These are phyloP conservation scores for Rhadinocentrus ornatus DNA, from an alignment of 2,797 vertebrate species.

Conservation along the genomic window DNA sequence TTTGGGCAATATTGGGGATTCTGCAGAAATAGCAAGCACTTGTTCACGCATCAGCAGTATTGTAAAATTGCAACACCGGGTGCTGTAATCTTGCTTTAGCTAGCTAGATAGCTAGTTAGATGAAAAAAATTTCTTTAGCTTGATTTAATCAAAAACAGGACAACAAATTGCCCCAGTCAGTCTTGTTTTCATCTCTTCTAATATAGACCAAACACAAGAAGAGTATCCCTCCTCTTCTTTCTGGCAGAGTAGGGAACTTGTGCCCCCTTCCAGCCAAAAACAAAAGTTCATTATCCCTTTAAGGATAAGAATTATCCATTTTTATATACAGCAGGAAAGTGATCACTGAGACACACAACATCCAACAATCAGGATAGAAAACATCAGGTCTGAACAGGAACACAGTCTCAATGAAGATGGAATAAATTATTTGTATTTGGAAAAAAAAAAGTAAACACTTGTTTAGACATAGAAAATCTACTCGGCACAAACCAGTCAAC, in stretches of 20 bases:
- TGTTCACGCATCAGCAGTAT: background rate
- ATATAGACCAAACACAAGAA: background rate
- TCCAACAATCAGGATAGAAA: background rate
- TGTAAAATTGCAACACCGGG: background rate
- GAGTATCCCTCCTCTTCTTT: background rate
- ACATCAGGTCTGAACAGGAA: background rate
- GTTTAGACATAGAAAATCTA: conserved; percentile 1
- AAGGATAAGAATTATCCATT: background rate
- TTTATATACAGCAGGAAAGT: background rate
- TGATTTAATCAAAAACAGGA: background rate
- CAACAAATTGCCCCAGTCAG: background rate
- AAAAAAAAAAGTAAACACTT: background rate
- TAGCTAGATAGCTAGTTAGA: background rate
- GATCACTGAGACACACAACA: background rate
- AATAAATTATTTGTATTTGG: background rate
- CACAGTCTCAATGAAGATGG: background rate
- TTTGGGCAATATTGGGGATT: too few relatives aligned
- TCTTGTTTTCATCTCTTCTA: background rate
- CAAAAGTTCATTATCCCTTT: background rate
- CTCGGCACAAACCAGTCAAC: background rate
- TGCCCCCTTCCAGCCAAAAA: background rate
- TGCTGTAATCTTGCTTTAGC: background rate
- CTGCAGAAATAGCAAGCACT: background rate
- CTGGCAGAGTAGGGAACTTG: background rate
- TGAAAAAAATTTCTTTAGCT: background rate